Conservation (phyloP, 2,113 vertebrate genomes). For the Mus spicilegus region DNA sequence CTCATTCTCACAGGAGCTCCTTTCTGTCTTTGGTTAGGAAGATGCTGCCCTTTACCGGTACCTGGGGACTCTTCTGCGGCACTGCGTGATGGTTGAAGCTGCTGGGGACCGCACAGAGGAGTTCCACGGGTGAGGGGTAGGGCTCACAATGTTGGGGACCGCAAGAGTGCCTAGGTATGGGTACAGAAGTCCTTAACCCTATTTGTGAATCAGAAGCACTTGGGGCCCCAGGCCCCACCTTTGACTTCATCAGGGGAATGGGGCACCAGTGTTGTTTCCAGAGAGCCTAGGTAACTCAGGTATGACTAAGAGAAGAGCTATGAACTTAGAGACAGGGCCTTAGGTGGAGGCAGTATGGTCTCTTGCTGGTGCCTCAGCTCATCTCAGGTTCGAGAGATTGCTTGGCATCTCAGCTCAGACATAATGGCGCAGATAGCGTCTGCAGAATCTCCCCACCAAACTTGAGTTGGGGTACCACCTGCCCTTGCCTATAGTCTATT, state of each 20-base stretch:
- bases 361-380: background rate
- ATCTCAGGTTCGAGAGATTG: background rate
- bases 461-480: background rate
- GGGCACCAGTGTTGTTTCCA: background rate
- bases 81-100: conserved; percentile 91
- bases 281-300: background rate
- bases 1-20: background rate
- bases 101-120: conserved; percentile 94
- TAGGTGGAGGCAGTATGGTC: rapidly evolving
- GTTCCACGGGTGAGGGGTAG: conserved; percentile 90
- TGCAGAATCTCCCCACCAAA: background rate
- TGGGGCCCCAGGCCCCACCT: background rate
- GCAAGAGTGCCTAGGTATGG: background rate
- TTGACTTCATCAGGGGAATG: rapidly evolving
- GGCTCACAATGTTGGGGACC: background rate
- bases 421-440: background rate
- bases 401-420: background rate
- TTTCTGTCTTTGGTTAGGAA: conserved; percentile 87
- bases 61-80: conserved; percentile 93
- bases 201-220: background rate
- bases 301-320: background rate
- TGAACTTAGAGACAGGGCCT: background rate
- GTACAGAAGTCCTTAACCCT: background rate
- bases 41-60: conserved; percentile 92
- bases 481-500: background rate